Evolutionary conservation across 2,888 invertebrate species (phyloP).

Genomic region (Habroteleia sp.): DNA sequence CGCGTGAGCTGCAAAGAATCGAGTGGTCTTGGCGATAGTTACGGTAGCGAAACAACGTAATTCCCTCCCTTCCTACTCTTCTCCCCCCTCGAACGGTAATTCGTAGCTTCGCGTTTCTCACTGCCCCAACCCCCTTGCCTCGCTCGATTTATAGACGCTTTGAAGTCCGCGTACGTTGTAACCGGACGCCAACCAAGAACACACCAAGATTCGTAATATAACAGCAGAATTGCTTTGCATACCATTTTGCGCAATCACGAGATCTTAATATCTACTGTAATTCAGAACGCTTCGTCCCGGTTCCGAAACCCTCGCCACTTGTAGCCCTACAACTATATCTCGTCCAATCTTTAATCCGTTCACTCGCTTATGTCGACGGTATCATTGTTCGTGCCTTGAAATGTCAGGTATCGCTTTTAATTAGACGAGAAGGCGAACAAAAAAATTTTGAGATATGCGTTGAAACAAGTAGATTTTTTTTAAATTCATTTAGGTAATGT

Average conservation of each 20-base stretch:
- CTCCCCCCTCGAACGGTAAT: too few species aligned
- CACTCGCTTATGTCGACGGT: slow-evolving; percentile 15
- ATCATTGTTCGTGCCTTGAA: slow-evolving; percentile 21
- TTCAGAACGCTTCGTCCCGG: slow-evolving; percentile 70
- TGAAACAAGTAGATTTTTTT: too few species aligned
- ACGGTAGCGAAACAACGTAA: slow-evolving; percentile 49
- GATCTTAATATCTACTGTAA: slow-evolving; percentile 81
- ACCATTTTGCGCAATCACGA: slow-evolving; percentile 79
- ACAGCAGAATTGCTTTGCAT: slow-evolving; percentile 78
- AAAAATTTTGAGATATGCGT: too few species aligned
- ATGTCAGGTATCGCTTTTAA: slow-evolving; percentile 8
- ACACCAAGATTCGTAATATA: slow-evolving; percentile 62
- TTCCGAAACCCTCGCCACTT: slow-evolving; percentile 43
- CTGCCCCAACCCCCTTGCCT: slow-evolving; percentile 37
- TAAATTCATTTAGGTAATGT: too few species aligned
- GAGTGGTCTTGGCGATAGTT: slow-evolving; percentile 30
- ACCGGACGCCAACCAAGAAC: slow-evolving; percentile 70
- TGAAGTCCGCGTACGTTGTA: slow-evolving; percentile 69
- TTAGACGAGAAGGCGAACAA: slow-evolving; percentile 8
- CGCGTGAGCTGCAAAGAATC: slow-evolving; percentile 58
- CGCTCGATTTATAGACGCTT: slow-evolving; percentile 74
- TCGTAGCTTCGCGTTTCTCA: slow-evolving; percentile 57
- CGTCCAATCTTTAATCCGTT: slow-evolving; percentile 38
- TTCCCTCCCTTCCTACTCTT: slow-evolving; percentile 37
- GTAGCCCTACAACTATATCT: slow-evolving; percentile 56